Evolutionary conservation across 2,888 invertebrate species (phyloP).

Genomic region (Euproctis similis): DNA sequence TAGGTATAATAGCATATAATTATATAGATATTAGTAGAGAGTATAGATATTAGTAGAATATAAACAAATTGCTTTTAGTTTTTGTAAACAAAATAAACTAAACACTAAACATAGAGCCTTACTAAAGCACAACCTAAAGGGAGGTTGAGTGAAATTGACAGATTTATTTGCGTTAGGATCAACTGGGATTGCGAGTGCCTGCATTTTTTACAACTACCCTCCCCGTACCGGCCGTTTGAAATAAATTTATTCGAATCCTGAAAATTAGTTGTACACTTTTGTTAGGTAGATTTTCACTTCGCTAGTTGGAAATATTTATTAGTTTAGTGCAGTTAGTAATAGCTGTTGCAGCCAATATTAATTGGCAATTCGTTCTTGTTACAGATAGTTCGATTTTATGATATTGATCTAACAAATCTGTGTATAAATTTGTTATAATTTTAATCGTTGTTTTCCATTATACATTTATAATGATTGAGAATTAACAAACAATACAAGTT

Average conservation of each 20-base stretch:
- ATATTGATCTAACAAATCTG: conserved; percentile 4
- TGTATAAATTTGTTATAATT: too few species aligned
- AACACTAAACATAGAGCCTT: too few species aligned
- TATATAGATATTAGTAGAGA: too few species aligned
- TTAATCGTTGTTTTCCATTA: too few species aligned
- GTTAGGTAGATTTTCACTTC: conserved; percentile 22
- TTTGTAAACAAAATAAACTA: too few species aligned
- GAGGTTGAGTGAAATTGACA: conserved; percentile 71
- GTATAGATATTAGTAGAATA: too few species aligned
- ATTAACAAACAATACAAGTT: too few species aligned
- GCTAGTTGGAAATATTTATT: conserved; percentile 20
- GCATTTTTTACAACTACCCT: conserved; percentile 55
- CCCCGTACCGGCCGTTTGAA: conserved; percentile 17
- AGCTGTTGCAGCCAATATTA: conserved; percentile 12
- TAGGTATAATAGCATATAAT: too few species aligned
- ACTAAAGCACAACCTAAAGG: conserved; percentile 40
- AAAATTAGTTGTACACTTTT: conserved; percentile 26
- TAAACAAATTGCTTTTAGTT: too few species aligned
- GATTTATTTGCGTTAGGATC: conserved; percentile 69
- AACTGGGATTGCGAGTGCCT: conserved; percentile 53
- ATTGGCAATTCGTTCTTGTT: conserved; percentile 11
- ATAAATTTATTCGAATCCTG: conserved; percentile 28
- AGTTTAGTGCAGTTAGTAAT: conserved; percentile 13
- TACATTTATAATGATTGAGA: too few species aligned
- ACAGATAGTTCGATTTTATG: conserved; percentile 6